These are phyloP conservation scores for Ectropis grisescens DNA, from an alignment of 1,140 invertebrate species.

Conservation along the genomic window DNA sequence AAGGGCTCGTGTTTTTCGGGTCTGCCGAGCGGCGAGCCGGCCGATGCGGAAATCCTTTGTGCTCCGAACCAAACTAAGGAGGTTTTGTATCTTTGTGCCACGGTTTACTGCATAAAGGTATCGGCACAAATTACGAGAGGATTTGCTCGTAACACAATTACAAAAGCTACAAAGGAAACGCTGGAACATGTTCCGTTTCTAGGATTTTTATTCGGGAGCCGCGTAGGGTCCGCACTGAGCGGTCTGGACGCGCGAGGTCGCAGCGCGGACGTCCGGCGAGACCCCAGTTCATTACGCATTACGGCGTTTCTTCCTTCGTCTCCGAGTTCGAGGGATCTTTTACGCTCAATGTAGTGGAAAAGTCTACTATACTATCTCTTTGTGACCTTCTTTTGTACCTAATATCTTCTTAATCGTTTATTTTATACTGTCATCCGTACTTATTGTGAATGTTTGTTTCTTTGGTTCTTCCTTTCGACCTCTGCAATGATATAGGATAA, in stretches of 20 bases:
- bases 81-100: slow-evolving; percentile 40
- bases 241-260: slow-evolving; percentile 3
- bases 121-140: slow-evolving; percentile 40
- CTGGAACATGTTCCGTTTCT: no score
- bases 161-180: no score
- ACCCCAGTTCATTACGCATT: slow-evolving; percentile 25
- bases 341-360: slow-evolving; percentile 27
- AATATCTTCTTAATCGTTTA: slow-evolving; percentile 10
- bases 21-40: slow-evolving; percentile 34
- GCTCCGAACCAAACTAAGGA: slow-evolving; percentile 57
- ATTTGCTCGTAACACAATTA: slow-evolving; percentile 8
- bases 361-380: slow-evolving; percentile 20
- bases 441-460: no score
- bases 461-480: no score
- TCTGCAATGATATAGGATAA: slow-evolving; percentile 2
- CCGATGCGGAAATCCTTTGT: slow-evolving; percentile 54
- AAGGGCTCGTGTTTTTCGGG: slow-evolving; percentile 58
- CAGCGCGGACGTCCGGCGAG: slow-evolving; percentile 2
- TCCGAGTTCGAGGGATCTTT: slow-evolving; percentile 14
- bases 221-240: no score
- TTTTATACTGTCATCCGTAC: no score
- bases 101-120: slow-evolving; percentile 34
- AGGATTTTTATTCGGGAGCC: no score
- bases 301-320: slow-evolving; percentile 16
- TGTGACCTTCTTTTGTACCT: slow-evolving; percentile 6